Percentiles rank a stretch among this genome's conserved stretches.
phyloP scores from a whole-genome alignment of 2,888 invertebrate species.

The Lacanobia wlatinum region DNA sequence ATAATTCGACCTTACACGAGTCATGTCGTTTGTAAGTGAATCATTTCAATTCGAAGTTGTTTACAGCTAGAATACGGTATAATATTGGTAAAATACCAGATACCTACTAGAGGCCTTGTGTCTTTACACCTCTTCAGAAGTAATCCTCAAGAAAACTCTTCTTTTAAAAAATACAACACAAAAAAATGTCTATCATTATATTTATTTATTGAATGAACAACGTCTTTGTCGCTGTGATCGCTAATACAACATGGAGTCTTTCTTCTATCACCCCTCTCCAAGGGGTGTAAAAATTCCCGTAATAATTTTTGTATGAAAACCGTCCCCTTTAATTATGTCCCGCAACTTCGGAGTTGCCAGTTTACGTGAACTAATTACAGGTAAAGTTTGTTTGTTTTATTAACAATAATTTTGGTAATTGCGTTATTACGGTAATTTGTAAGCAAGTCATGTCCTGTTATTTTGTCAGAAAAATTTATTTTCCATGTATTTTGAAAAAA shows the following conservation, averaged over 20 bases:
- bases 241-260: slow-evolving; percentile 15
- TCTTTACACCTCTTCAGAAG: neutral
- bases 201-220: too few species aligned
- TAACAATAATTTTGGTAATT: slow-evolving; percentile 51
- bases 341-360: slow-evolving; percentile 14
- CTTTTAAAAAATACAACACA: too few species aligned
- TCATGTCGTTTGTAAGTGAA: slow-evolving; percentile 1
- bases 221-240: neutral
- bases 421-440: slow-evolving; percentile 39
- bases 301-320: slow-evolving; percentile 43
- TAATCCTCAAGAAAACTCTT: neutral
- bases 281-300: slow-evolving; percentile 11
- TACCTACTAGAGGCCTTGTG: too few species aligned
- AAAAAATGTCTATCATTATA: too few species aligned
- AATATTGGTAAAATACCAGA: too few species aligned
- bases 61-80: neutral
- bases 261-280: neutral
- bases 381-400: slow-evolving; percentile 57
- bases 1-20: slow-evolving; percentile 14
- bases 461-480: neutral
- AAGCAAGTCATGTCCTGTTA: slow-evolving; percentile 26
- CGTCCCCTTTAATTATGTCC: slow-evolving; percentile 41
- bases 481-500: neutral
- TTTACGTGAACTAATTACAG: slow-evolving; percentile 47
- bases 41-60: neutral